Base-by-base conservation (phyloP, 2,888 invertebrate genomes). In the Selenia dentaria region DNA sequence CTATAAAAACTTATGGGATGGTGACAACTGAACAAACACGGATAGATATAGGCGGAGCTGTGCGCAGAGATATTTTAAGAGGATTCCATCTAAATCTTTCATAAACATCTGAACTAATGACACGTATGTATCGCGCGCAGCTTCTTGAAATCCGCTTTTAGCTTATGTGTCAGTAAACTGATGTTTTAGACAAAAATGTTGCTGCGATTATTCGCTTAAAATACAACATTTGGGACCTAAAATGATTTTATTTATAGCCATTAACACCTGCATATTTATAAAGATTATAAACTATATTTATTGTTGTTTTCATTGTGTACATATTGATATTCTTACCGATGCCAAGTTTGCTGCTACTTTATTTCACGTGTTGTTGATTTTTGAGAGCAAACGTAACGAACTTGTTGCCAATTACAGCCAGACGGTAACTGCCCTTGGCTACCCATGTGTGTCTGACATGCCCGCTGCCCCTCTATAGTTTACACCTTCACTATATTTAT, bases 351-450 rank as follows among this genome's bases (percentile, higher is more conserved):
- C 13, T 3, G 13, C n/a, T 13, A 34, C 9, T 2, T n/a, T n/a
- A 16, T 24, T 35, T 25, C 37, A 33, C 32, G 20, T 16, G 20
- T 24, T 47, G 37, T 37, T 41, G 35, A 41, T 41, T 45, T 40
- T 36, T 28, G 16, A 14, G 16, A 36, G 41, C 24, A 37, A 39
- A 40, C 43, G 45, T 38, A 43, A 13, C 11, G 31, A 44, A 41
- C 50, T 39, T 29, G 51, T 32, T 51, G 35, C 48, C 56, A 56
- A 54, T 52, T 59, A 54, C 39, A 26, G 34, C 24, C 44, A 52
- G 37, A 26, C 46, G 12, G 36, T n/a, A 38, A 38, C 24, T 16
- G 70, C 63, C 76, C 74, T 74, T 74, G 72, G 65, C 67, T 66
- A 62, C 24, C 68, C 68, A 59, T 67, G 62, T 57, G 54, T 36